Conservation (phyloP, 2,797 vertebrate genomes). For the Sphenopsis melanotis region DNA sequence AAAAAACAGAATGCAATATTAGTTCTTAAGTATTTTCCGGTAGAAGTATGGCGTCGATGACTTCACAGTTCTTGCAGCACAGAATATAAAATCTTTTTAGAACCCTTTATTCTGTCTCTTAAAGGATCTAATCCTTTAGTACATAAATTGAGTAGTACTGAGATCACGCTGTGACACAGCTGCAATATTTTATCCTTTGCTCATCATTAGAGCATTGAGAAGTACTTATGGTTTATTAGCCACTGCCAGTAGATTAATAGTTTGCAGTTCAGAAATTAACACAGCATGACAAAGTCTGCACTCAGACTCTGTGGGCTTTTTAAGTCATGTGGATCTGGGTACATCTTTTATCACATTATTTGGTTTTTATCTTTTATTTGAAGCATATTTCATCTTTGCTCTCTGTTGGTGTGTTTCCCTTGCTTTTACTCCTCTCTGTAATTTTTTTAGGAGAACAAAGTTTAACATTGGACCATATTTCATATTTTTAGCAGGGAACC, state of each 20-base stretch:
- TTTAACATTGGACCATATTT: neutral
- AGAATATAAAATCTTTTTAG: neutral
- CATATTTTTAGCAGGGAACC: constrained; percentile 37
- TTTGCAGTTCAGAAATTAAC: neutral
- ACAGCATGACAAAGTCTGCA: neutral
- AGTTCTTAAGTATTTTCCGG: neutral
- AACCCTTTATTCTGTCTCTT: neutral
- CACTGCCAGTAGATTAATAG: neutral
- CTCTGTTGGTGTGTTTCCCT: neutral
- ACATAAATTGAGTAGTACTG: neutral
- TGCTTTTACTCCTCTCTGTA: neutral
- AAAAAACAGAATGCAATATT: neutral
- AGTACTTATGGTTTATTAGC: neutral
- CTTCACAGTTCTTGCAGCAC: neutral
- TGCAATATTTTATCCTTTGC: neutral
- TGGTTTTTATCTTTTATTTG: neutral
- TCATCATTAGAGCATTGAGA: neutral
- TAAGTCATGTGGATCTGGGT: neutral
- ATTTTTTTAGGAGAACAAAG: neutral
- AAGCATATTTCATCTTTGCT: neutral
- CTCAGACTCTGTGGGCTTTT: neutral
- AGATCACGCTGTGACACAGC: neutral
- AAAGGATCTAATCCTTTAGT: neutral
- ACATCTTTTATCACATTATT: accelerated
- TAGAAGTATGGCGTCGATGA: neutral